phyloP scores from a whole-genome alignment of 2,888 invertebrate genomes.

The Ptilodon capucinus region DNA sequence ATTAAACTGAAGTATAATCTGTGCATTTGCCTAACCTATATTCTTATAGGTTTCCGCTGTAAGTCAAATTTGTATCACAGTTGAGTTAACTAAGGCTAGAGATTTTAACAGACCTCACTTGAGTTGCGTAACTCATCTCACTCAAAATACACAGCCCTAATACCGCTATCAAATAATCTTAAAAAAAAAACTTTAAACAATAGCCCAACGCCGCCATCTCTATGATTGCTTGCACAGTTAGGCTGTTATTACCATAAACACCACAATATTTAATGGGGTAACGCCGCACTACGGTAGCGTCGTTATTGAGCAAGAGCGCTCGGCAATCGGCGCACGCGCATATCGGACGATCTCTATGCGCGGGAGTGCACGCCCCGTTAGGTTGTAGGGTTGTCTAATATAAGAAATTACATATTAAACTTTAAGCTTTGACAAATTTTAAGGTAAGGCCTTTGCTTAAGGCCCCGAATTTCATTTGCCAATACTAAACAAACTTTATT shows the following conservation, averaged over 20 bases:
- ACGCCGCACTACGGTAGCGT: background rate
- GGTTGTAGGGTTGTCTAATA: slow-evolving; percentile 22
- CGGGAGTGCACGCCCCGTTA: slow-evolving; percentile 19
- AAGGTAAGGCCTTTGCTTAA: too few species aligned
- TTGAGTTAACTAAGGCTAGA: too few species aligned
- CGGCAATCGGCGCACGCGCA: slow-evolving; percentile 27
- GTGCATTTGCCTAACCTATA: too few species aligned
- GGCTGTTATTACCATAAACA: slow-evolving; percentile 33
- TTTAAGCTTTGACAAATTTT: background rate
- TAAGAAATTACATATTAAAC: background rate
- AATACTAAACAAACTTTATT: too few species aligned
- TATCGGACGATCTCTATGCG: slow-evolving; percentile 31
- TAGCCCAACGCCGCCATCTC: background rate
- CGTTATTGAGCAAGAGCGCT: slow-evolving; percentile 2
- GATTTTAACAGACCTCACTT: too few species aligned
- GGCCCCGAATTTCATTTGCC: too few species aligned
- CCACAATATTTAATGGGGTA: background rate
- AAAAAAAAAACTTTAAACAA: background rate
- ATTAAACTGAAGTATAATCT: too few species aligned
- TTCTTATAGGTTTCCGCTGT: too few species aligned
- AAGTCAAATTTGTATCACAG: too few species aligned
- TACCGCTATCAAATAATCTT: background rate
- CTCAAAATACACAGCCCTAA: background rate
- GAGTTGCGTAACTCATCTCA: too few species aligned
- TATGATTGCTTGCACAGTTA: slow-evolving; percentile 17